phyloP scores from a whole-genome alignment of 2,797 vertebrate species.

The Malacoctenus gilli region DNA sequence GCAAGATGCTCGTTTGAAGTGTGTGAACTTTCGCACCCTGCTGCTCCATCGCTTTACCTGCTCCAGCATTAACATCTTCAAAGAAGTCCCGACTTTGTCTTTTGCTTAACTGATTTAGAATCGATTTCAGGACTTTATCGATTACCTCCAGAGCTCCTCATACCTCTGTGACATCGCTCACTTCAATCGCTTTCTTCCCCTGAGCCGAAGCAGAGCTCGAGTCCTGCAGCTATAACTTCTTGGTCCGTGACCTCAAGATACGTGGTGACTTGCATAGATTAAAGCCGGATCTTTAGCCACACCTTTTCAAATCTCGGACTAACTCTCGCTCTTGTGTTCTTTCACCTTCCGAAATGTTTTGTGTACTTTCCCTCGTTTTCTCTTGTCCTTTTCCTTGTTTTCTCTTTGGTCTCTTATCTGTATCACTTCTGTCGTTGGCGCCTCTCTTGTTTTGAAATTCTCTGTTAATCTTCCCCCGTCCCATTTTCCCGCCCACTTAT shows the following conservation, averaged over 20 bases:
- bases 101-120: constrained; percentile 16
- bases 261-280: neutral
- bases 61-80: neutral
- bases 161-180: constrained; percentile 14
- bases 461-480: constrained; percentile 40
- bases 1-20: too few relatives aligned
- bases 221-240: constrained; percentile 31
- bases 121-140: constrained; percentile 1
- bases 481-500: constrained; percentile 47
- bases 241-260: constrained; percentile 24
- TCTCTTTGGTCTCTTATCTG: constrained; percentile 16
- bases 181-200: constrained; percentile 7
- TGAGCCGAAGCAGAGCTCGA: constrained; percentile 15
- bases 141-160: constrained; percentile 19
- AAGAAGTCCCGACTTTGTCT: neutral
- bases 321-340: too few relatives aligned
- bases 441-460: constrained; percentile 8
- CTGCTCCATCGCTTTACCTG: neutral
- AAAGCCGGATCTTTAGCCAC: constrained; percentile 10
- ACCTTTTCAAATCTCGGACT: constrained; percentile 14
- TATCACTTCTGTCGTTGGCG: constrained; percentile 27
- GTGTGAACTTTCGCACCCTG: too few relatives aligned
- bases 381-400: neutral
- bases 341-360: neutral
- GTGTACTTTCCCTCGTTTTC: constrained; percentile 12